Evolutionary conservation across 1,140 invertebrate species (phyloP).

Genomic region (Mamestra configurata): DNA sequence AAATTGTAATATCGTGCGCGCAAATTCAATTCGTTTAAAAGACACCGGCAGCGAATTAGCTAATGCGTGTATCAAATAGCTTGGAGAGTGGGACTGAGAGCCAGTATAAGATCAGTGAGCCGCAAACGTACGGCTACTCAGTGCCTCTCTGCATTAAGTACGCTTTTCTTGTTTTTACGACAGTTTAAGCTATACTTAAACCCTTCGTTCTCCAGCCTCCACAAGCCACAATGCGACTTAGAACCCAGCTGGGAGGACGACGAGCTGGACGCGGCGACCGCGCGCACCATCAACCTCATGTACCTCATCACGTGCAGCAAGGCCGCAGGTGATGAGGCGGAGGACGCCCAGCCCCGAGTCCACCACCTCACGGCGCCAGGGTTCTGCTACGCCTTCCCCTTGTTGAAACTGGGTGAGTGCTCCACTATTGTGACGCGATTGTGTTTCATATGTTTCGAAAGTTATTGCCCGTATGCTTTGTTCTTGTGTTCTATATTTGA

Average conservation of each 20-base stretch:
- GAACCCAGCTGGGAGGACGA: slow-evolving; percentile 94
- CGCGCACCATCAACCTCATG: slow-evolving; percentile 66
- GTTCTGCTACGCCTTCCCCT: slow-evolving; percentile 95
- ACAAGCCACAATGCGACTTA: slow-evolving; percentile 94
- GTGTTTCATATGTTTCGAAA: no score
- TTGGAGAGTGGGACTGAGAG: no score
- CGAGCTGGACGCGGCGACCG: slow-evolving; percentile 88
- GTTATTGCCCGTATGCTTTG: no score
- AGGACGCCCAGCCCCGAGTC: slow-evolving; percentile 58
- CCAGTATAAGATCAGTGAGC: no score
- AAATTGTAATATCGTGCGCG: no score
- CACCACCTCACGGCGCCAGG: slow-evolving; percentile 90
- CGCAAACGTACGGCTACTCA: no score
- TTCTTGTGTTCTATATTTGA: no score
- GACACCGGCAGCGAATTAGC: no score
- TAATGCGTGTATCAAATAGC: no score
- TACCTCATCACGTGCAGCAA: slow-evolving; percentile 51
- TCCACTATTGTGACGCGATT: no score
- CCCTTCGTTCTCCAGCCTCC: slow-evolving; percentile 74
- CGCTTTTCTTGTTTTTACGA: no score
- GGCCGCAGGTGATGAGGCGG: slow-evolving; percentile 30
- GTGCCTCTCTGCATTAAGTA: neutral
- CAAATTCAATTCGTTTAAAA: no score
- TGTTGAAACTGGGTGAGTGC: slow-evolving; percentile 91
- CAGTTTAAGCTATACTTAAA: neutral